Evolutionary conservation across 2,113 vertebrate species (phyloP).

Genomic region (Corythornis cristatus): DNA sequence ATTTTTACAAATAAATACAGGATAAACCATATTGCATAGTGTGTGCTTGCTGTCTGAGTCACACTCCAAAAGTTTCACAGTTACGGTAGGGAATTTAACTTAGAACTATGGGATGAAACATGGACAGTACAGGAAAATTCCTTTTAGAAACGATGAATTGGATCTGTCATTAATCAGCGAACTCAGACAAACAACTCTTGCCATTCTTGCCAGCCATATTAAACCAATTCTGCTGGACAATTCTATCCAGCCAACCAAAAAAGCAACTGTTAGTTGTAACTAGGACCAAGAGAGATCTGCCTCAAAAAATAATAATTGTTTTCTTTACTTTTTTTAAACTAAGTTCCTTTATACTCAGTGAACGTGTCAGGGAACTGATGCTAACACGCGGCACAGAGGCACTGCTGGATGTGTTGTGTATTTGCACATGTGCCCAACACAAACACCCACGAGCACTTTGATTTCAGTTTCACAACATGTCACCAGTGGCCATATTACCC

Average conservation of each 20-base stretch:
- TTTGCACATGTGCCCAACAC: neutral
- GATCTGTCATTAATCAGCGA: conserved; percentile 22
- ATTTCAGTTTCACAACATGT: conserved; percentile 1
- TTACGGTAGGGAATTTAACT: conserved; percentile 69
- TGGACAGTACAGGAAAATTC: conserved; percentile 44
- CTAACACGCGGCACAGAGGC: conserved; percentile 34
- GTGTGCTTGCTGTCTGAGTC: conserved; percentile 82
- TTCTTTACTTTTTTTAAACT: neutral
- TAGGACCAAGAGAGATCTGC: conserved; percentile 50
- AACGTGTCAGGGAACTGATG: conserved; percentile 1
- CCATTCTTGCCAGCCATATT: conserved; percentile 69
- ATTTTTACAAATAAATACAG: conserved; percentile 89
- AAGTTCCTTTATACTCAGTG: conserved; percentile 38
- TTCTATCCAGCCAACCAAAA: conserved; percentile 66
- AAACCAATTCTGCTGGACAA: conserved; percentile 46
- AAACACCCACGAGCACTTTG: neutral
- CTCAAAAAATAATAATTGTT: neutral
- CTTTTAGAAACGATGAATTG: neutral
- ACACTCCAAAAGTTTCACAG: conserved; percentile 80
- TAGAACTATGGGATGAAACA: conserved; percentile 55
- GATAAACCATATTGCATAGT: conserved; percentile 90
- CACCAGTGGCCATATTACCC: neutral
- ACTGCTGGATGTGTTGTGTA: conserved; percentile 25
- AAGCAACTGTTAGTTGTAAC: conserved; percentile 54
- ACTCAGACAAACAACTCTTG: conserved; percentile 67